These are phyloP conservation scores for Rana temporaria DNA, from an alignment of 2,113 vertebrate species.

Conservation along the genomic window DNA sequence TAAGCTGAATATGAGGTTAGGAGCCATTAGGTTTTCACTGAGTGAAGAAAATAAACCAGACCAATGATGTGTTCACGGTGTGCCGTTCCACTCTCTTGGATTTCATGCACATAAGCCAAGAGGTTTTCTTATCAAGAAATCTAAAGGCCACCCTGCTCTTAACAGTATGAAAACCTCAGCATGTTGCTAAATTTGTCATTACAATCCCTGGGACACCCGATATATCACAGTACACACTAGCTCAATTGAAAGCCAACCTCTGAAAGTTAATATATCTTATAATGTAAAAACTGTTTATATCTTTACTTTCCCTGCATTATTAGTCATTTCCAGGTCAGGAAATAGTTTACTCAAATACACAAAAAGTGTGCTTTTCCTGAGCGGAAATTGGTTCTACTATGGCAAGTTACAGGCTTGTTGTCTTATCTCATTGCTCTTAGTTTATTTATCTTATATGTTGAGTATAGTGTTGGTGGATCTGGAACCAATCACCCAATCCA, in stretches of 20 bases:
- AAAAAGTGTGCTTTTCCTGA: background rate
- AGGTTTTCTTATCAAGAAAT: slow-evolving; percentile 38
- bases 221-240: slow-evolving; percentile 17
- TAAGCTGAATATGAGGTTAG: background rate
- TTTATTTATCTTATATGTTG: slow-evolving; percentile 11
- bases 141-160: slow-evolving; percentile 45
- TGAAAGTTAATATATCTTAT: background rate
- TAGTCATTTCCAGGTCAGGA: slow-evolving; percentile 16
- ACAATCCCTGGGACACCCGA: slow-evolving; percentile 24
- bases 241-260: slow-evolving; percentile 3
- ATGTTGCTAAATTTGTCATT: slow-evolving; percentile 11
- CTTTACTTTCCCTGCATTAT: slow-evolving; percentile 2
- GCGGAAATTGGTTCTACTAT: slow-evolving; percentile 16
- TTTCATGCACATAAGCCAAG: slow-evolving; percentile 34
- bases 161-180: slow-evolving; percentile 24
- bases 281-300: slow-evolving; percentile 10
- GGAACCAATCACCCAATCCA: background rate
- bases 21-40: background rate
- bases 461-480: slow-evolving; percentile 3
- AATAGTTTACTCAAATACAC: slow-evolving; percentile 14
- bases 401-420: slow-evolving; percentile 2
- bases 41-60: slow-evolving; percentile 23
- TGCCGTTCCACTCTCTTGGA: slow-evolving; percentile 16
- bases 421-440: slow-evolving; percentile 32
- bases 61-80: slow-evolving; percentile 3